Conservation (phyloP, 1,140 invertebrate genomes). For the Drosophila santomea region DNA sequence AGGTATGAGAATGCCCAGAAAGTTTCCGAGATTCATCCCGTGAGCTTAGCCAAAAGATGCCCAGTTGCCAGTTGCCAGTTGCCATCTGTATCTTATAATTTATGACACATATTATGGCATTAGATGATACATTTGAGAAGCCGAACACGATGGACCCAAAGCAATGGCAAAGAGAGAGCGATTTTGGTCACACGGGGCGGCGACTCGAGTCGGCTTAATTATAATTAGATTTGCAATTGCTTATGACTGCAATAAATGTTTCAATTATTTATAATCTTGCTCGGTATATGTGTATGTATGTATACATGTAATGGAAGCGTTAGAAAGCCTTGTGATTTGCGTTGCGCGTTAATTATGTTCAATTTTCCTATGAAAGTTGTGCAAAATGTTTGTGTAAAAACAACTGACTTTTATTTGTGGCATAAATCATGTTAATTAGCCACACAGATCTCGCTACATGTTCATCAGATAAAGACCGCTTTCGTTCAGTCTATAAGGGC, state of each 20-base stretch:
- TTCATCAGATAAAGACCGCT: slow-evolving; percentile 2
- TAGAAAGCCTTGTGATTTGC: slow-evolving; percentile 48
- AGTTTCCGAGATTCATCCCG: slow-evolving; percentile 12
- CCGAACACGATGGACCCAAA: background rate
- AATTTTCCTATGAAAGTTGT: slow-evolving; percentile 68
- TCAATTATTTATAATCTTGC: slow-evolving; percentile 78
- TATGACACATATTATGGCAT: slow-evolving; percentile 73
- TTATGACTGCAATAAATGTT: slow-evolving; percentile 81
- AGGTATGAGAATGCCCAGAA: slow-evolving; percentile 43
- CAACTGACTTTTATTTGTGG: slow-evolving; percentile 42
- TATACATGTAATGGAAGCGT: slow-evolving; percentile 15
- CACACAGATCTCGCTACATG: slow-evolving; percentile 8
- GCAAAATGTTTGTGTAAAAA: slow-evolving; percentile 32
- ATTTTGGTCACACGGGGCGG: slow-evolving; percentile 12
- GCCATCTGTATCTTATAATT: slow-evolving; percentile 61
- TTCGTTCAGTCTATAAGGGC: slow-evolving; percentile 29
- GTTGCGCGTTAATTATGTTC: slow-evolving; percentile 63
- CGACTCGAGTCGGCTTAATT: slow-evolving; percentile 56
- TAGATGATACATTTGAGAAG: slow-evolving; percentile 25
- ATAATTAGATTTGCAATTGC: slow-evolving; percentile 80
- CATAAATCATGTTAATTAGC: slow-evolving; percentile 74
- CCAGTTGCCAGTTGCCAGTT: slow-evolving; percentile 35
- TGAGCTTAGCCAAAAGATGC: slow-evolving; percentile 2
- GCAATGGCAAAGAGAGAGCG: background rate
- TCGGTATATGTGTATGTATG: slow-evolving; percentile 5